A percentile compares a stretch with the other conserved stretches of the same genome.
Evolutionary conservation across 2,797 vertebrate genomes (phyloP).

Genomic region (Lacerta viridis): DNA sequence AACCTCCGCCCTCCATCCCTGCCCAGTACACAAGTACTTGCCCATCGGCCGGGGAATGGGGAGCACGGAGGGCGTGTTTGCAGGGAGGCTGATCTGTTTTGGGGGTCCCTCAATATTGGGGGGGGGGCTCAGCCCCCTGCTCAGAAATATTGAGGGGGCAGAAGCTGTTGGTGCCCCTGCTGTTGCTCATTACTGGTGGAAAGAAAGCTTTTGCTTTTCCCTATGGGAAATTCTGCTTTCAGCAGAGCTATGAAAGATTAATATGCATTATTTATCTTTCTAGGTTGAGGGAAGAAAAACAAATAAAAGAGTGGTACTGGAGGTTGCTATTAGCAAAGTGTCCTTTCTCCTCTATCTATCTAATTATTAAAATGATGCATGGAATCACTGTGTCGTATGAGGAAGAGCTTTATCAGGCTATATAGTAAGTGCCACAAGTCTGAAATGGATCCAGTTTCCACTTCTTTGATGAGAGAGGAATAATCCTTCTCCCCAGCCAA

Average conservation of each 20-base stretch:
- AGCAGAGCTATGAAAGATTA: not conserved
- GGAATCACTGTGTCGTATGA: not conserved
- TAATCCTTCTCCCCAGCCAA: not conserved
- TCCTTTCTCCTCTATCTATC: not conserved
- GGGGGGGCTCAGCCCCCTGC: too few relatives aligned
- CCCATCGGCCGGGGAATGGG: too few relatives aligned
- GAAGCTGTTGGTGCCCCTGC: not conserved
- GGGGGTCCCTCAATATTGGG: too few relatives aligned
- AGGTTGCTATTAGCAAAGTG: rapidly evolving
- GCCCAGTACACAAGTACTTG: too few relatives aligned
- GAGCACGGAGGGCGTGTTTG: rapidly evolving
- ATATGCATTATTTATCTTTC: conserved; percentile 2
- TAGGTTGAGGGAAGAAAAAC: not conserved
- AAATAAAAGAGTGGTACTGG: not conserved
- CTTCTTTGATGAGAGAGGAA: not conserved
- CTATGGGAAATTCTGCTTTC: not conserved
- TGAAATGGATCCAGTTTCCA: not conserved
- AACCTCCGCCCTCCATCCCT: too few relatives aligned
- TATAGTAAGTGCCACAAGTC: rapidly evolving
- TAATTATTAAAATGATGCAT: not conserved
- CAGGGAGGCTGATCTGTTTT: too few relatives aligned
- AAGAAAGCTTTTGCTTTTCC: not conserved
- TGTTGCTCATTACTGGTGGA: rapidly evolving
- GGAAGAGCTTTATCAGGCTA: not conserved
- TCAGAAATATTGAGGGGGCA: too few relatives aligned